Percentiles rank a stretch among this genome's conserved stretches.
Conservation (phyloP, 2,888 invertebrate genomes). For the Dastarcus helophoroides region DNA sequence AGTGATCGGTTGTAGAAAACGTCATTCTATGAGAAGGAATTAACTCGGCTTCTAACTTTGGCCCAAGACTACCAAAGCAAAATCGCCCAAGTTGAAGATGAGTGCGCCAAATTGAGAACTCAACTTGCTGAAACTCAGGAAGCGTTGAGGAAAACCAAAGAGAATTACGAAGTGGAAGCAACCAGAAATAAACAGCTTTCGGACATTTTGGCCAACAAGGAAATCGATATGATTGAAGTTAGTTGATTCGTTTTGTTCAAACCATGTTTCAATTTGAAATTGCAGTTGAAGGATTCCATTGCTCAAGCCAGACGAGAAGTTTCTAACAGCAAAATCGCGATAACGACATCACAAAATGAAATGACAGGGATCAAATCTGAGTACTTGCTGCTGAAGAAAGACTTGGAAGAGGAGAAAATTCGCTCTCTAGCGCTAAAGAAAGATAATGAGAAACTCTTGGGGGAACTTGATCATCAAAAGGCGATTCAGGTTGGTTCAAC, state of each 20-base stretch:
- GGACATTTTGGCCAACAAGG: slow-evolving; percentile 49
- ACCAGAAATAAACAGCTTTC: slow-evolving; percentile 43
- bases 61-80: slow-evolving; percentile 59
- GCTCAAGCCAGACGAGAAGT: slow-evolving; percentile 29
- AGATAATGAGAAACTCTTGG: too few relatives aligned
- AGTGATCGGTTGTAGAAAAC: slow-evolving; percentile 34
- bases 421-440: slow-evolving; percentile 20
- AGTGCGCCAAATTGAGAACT: slow-evolving; percentile 32
- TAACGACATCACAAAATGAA: slow-evolving; percentile 39
- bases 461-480: too few relatives aligned
- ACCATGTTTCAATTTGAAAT: slow-evolving; percentile 13
- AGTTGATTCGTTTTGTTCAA: slow-evolving; percentile 17
- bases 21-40: slow-evolving; percentile 55
- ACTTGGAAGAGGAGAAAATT: slow-evolving; percentile 22
- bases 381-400: slow-evolving; percentile 21
- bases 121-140: slow-evolving; percentile 1
- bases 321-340: slow-evolving; percentile 39
- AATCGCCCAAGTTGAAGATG: slow-evolving; percentile 42
- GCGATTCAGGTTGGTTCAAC: too few relatives aligned
- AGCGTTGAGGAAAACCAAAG: slow-evolving; percentile 25
- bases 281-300: slow-evolving; percentile 28
- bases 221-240: slow-evolving; percentile 48
- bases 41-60: slow-evolving; percentile 57
- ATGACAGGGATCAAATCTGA: slow-evolving; percentile 27
- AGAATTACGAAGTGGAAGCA: slow-evolving; percentile 12